Base-by-base conservation (phyloP, 1,140 invertebrate genomes). In the Pollicipes pollicipes region DNA sequence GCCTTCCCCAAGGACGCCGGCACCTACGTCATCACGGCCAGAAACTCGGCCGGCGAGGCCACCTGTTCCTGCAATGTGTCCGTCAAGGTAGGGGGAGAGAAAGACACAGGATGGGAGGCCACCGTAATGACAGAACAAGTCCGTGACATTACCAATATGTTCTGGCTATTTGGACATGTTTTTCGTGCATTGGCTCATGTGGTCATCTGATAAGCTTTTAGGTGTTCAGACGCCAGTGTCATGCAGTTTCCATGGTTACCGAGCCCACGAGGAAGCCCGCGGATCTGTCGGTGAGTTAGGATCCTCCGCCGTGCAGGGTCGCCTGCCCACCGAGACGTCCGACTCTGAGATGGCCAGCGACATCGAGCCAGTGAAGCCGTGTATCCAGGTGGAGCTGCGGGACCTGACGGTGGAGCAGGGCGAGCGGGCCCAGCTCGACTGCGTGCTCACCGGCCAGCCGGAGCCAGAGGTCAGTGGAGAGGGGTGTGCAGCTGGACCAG, bases 381-480 rank as follows among this genome's bases (percentile, higher is more conserved):
- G 83, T 26, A 86, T 93, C 71, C 86, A 89, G 71, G 77, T 90
- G 70, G 83, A 84, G 2, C 80, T 94, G 16, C 85, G 85, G 77
- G 85, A 91, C 79, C 78, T 84, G 13, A 82, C 82, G 27, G 84
- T 87, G n/a, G 82, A 82, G 35, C 89, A 91, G 79, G 90, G 90
- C 16, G 84, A 84, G 13, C 83, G 83, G 30, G 85, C 88, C 6
- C 81, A 86, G 66, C 79, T 94, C 69, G 90, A 90, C 75, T 91
- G 89, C 77, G 82, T 91, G 66, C 91, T 94, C 75, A 83, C 90
- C 69, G 90, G 89, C 0, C 87, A 90, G 76, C 91, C 91, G 0
- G 89, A 90, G 79, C 91, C 90, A 0, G 89, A 90, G 81, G 89
- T 87, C 77, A 32, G 69, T 71, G n/a, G n/a, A n/a, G n/a, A n/a